Percentiles rank a stretch among this genome's conserved stretches.
These are phyloP conservation scores for Morone chrysops DNA, from an alignment of 2,113 vertebrate species.

Conservation along the genomic window DNA sequence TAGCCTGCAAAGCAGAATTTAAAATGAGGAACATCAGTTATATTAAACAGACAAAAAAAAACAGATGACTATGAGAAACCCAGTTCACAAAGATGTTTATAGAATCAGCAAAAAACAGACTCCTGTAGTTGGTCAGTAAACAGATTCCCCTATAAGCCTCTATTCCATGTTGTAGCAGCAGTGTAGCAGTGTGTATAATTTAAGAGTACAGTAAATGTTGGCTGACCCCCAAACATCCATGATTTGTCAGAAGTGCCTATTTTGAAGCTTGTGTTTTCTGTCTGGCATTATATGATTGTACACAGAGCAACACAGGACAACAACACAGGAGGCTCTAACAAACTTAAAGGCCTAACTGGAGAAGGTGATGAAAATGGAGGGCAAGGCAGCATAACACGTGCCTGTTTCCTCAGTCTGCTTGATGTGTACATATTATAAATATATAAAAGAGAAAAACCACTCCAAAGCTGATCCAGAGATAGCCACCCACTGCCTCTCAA, in stretches of 20 bases:
- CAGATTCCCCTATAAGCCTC: no score
- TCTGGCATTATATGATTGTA: not conserved
- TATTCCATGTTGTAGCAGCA: not conserved
- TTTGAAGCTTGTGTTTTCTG: not conserved
- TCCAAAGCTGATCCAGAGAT: no score
- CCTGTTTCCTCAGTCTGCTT: not conserved
- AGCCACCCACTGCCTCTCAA: no score
- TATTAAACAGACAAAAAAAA: not conserved
- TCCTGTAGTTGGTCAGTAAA: not conserved
- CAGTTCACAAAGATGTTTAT: not conserved
- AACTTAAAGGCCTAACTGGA: not conserved
- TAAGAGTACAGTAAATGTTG: not conserved
- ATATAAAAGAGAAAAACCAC: no score
- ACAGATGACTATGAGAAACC: not conserved
- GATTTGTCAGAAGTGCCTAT: not conserved
- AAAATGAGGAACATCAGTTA: conserved; percentile 20
- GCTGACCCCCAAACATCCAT: not conserved
- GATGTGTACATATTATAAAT: no score
- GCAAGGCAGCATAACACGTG: not conserved
- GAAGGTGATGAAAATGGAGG: not conserved
- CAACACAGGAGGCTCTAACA: not conserved
- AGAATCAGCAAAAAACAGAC: not conserved
- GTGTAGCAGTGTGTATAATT: no score
- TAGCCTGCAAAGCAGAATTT: not conserved
- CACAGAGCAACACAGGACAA: not conserved